Evolutionary conservation across 2,888 invertebrate species (phyloP), one percentile per base, ranked within the genome.

Genomic region (Tetanocera ferruginea): DNA sequence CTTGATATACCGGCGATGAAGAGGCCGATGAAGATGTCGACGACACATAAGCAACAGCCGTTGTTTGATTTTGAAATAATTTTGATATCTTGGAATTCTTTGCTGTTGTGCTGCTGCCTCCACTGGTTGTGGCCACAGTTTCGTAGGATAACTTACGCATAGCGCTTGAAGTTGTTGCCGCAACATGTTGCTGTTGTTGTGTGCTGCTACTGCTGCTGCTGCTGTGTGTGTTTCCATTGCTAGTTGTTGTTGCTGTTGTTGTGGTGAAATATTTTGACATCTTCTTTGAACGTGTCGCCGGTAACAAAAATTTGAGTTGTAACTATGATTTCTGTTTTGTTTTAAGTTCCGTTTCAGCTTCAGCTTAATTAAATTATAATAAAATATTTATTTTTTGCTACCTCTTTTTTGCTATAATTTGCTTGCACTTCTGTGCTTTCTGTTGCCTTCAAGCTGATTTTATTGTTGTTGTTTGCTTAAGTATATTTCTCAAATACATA

Each of bases 211-310:
- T 82, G 17, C 17, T 70, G 62, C 43, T 78, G 74, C 62, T 62
- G 77, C 69, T 83, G 82, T 81, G 78, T 81, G 66, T 66, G 66
- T 72, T 82, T 57, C 57, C 75, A 55, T 78, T 79, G 79, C 77
- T 77, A 77, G 81, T 79, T 78, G 78, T 78, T 78, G 78, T 83
- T 78, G 85, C 81, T 77, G 83, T 80, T 82, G 82, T 80, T 76
- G 83, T 85, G 80, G 84, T 82, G 78, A 86, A 87, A 84, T 85
- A 87, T 84, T 86, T 88, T 81, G 88, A 87, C 87, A 87, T 87
- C 77, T 82, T 83, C 75, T 67, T 52, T 55, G 34, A 28, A 52
- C 66, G 67, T 66, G 55, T 55, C 75, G 66, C 60, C 60, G 43
- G 43, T 37, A 43, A 14, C 43, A 75, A 55, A 43, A 52, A 66